Conservation (phyloP, 2,797 vertebrate genomes). For the Fistularia tabacaria region DNA sequence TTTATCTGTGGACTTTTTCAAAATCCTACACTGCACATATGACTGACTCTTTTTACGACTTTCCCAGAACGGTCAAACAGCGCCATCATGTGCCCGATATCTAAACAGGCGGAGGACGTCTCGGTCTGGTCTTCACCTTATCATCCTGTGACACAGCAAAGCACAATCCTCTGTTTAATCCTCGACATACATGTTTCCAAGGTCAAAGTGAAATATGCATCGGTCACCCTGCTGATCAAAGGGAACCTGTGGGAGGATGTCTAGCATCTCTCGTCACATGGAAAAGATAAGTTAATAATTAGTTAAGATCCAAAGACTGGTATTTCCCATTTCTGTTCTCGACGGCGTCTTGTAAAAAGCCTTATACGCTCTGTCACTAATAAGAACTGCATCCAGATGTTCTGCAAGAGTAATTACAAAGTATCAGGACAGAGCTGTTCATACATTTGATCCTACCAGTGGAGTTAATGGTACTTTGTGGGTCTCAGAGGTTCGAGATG, state of each 20-base stretch:
- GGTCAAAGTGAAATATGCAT: conserved; percentile 77
- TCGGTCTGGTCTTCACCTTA: no score
- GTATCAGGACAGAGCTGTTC: conserved; percentile 6
- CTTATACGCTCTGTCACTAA: conserved; percentile 1
- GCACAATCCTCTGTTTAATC: conserved; percentile 64
- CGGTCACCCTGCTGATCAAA: conserved; percentile 86
- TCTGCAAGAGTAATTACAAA: background rate
- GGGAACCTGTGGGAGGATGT: conserved; percentile 53
- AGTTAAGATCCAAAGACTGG: conserved; percentile 66
- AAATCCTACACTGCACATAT: no score
- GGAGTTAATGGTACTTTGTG: conserved; percentile 18
- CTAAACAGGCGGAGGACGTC: conserved; percentile 36
- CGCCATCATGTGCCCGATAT: conserved; percentile 80
- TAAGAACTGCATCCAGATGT: conserved; percentile 11
- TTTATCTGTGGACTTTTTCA: background rate
- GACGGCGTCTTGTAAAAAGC: background rate
- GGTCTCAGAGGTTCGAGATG: conserved; percentile 34
- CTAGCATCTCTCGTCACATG: conserved; percentile 71
- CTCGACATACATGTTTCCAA: conserved; percentile 76
- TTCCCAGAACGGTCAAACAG: conserved; percentile 64
- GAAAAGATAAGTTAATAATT: conserved; percentile 80
- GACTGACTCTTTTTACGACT: no score
- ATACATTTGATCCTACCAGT: conserved; percentile 36
- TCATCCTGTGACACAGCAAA: background rate
- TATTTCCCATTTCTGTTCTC: conserved; percentile 22